Percentiles rank a stretch among this genome's conserved stretches.
Conservation (phyloP, 2,113 vertebrate genomes). For the Atractosteus spatula region DNA sequence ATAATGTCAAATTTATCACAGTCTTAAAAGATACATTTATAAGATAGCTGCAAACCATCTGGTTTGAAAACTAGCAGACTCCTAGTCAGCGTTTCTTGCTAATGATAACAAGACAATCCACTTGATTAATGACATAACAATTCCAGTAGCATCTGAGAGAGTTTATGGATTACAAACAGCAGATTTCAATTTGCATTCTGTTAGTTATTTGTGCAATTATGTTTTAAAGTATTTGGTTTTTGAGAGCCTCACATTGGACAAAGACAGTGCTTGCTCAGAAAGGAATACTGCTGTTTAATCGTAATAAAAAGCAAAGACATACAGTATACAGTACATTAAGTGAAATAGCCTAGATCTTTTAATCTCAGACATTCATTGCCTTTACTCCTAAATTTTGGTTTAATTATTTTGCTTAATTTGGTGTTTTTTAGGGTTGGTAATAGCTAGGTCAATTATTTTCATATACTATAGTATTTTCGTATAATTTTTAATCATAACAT, state of each 20-base stretch:
- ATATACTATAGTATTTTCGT: no score
- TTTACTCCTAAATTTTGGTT: no score
- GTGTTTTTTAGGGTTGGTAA: no score
- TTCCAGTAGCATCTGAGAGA: conserved; percentile 37
- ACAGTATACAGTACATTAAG: neutral
- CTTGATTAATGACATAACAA: conserved; percentile 56
- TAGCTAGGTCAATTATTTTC: no score
- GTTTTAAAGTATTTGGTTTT: conserved; percentile 30
- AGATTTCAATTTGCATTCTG: conserved; percentile 43
- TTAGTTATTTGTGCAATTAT: conserved; percentile 39
- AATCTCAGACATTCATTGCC: no score
- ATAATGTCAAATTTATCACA: no score
- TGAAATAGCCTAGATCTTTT: no score
- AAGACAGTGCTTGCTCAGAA: conserved; percentile 2
- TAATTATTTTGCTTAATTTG: no score
- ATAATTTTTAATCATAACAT: no score
- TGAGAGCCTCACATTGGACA: conserved; percentile 28
- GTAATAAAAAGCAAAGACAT: neutral
- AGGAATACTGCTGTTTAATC: conserved; percentile 12
- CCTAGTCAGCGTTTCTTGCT: conserved; percentile 51
- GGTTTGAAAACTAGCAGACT: conserved; percentile 33
- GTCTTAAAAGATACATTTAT: neutral
- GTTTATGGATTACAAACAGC: conserved; percentile 35
- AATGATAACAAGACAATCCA: conserved; percentile 51
- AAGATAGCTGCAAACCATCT: conserved; percentile 25